Evolutionary conservation across 2,113 vertebrate species (phyloP).

Genomic region (Ammodramus savannarum): DNA sequence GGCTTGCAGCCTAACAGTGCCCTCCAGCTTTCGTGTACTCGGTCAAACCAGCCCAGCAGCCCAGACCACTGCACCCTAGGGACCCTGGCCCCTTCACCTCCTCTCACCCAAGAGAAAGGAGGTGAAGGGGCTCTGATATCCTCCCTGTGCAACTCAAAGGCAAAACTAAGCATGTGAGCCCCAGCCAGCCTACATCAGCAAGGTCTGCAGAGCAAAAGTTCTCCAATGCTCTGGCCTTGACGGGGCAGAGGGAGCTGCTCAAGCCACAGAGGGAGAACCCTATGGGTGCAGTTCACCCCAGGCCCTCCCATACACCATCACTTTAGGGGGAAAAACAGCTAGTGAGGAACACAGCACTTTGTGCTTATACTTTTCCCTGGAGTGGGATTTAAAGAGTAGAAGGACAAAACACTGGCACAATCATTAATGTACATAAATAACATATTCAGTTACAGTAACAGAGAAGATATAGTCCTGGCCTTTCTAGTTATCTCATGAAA

Average conservation of each 20-base stretch:
- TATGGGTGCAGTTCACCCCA: background rate
- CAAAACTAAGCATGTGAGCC: background rate
- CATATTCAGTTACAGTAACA: background rate
- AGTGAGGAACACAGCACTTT: background rate
- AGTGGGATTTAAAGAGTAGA: background rate
- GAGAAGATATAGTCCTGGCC: background rate
- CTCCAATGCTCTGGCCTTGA: no score
- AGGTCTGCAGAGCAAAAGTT: background rate
- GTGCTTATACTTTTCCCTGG: background rate
- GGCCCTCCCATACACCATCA: background rate
- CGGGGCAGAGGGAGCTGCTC: background rate
- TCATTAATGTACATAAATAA: background rate
- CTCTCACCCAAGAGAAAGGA: background rate
- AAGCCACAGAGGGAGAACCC: accelerated
- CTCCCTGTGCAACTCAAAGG: background rate
- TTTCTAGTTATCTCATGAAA: background rate
- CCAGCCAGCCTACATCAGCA: background rate
- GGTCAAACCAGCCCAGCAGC: background rate
- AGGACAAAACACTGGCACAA: background rate
- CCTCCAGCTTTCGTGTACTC: background rate
- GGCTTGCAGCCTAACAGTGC: background rate
- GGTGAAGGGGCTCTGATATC: background rate
- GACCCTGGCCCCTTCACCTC: no score
- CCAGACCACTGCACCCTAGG: background rate
- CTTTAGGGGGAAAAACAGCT: background rate